Evolutionary conservation across 2,888 invertebrate genomes (phyloP).

Genomic region (Chouioia cunea): DNA sequence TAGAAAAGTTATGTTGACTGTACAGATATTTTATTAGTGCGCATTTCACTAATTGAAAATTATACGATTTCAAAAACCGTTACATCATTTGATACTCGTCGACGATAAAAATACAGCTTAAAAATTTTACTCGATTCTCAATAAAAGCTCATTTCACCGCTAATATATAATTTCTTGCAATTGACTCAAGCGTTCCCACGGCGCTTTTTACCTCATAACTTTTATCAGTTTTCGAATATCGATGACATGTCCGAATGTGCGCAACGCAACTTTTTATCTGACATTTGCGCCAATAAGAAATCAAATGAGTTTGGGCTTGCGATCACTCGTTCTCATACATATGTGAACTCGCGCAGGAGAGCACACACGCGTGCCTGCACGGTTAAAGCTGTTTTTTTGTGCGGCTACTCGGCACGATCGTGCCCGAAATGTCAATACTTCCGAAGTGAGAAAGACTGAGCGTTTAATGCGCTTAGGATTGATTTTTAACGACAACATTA

Average conservation of each 20-base stretch:
- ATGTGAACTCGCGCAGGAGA: not conserved
- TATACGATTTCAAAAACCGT: too few species aligned
- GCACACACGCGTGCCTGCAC: constrained; percentile 14
- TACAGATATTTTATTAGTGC: not conserved
- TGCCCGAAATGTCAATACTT: constrained; percentile 62
- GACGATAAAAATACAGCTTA: too few species aligned
- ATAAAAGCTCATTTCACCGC: constrained; percentile 7
- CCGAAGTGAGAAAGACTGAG: constrained; percentile 18
- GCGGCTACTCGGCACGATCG: constrained; percentile 61
- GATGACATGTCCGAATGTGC: not conserved
- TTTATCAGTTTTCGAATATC: constrained; percentile 11
- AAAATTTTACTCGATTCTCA: not conserved
- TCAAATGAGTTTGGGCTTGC: not conserved
- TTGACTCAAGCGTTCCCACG: not conserved
- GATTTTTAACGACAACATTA: constrained; percentile 45
- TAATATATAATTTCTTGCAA: constrained; percentile 13
- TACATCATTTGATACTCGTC: too few species aligned
- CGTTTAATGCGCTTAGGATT: constrained; percentile 36
- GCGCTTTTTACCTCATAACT: not conserved
- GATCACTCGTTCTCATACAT: not conserved
- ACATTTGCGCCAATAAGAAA: too few species aligned
- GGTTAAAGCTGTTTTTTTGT: constrained; percentile 55
- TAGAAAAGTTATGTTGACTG: constrained; percentile 9
- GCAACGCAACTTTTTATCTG: constrained; percentile 5
- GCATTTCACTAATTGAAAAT: too few species aligned